phyloP scores from a whole-genome alignment of 2,113 vertebrate genomes.

The Pungitius pungitius region DNA sequence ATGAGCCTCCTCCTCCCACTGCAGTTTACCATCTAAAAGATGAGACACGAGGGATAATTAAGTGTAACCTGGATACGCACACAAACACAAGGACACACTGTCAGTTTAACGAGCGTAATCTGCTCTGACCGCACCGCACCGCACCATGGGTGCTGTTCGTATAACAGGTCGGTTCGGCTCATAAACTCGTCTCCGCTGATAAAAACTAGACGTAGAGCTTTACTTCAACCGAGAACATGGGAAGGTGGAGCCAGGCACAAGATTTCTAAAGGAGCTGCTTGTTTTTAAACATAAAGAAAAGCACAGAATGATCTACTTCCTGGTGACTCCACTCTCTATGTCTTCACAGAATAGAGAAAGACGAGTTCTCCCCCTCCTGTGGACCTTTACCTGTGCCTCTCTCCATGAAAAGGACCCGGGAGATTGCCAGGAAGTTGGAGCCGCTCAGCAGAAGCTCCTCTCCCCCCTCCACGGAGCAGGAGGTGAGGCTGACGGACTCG shows the following conservation, averaged over 20 bases:
- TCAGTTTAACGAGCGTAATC: neutral
- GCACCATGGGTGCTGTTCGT: neutral
- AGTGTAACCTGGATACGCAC: neutral
- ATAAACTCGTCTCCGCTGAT: neutral
- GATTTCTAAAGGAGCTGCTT: neutral
- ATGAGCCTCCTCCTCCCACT: slow-evolving; percentile 91
- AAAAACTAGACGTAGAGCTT: neutral
- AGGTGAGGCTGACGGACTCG: slow-evolving; percentile 86
- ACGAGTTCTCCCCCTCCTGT: neutral
- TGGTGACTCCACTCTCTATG: too few relatives aligned
- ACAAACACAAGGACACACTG: neutral
- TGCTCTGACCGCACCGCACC: neutral
- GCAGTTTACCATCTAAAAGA: slow-evolving; percentile 87
- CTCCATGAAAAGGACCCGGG: slow-evolving; percentile 91
- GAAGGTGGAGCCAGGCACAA: neutral
- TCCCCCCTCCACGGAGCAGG: slow-evolving; percentile 87
- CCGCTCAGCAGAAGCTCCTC: slow-evolving; percentile 88
- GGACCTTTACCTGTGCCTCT: slow-evolving; percentile 84
- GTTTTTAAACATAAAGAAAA: neutral
- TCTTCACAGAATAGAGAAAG: too few relatives aligned
- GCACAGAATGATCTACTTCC: too few relatives aligned
- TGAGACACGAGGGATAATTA: slow-evolving; percentile 8
- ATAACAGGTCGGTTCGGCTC: neutral
- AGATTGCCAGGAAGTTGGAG: slow-evolving; percentile 89
- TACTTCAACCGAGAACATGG: neutral